A percentile compares a stretch with the other conserved stretches of the same genome.
Conservation (phyloP, 2,113 vertebrate genomes). For the Solea solea region DNA sequence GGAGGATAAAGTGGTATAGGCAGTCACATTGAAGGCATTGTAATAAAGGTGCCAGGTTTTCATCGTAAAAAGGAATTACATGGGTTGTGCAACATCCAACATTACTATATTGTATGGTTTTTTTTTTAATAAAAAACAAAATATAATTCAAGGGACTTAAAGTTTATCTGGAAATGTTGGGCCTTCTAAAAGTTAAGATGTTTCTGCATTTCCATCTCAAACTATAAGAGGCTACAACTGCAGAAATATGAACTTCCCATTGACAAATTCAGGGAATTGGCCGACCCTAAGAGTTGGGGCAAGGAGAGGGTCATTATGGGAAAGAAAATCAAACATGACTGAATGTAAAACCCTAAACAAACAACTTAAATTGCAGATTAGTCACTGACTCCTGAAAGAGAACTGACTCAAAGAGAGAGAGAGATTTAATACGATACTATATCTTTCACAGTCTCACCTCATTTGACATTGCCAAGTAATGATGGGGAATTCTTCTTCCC, state of each 20-base stretch:
- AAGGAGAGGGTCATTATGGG: neutral
- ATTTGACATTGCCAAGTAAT: slow-evolving; percentile 55
- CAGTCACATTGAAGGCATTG: too few species aligned
- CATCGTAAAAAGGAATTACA: too few species aligned
- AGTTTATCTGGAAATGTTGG: neutral
- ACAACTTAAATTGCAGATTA: slow-evolving; percentile 16
- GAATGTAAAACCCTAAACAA: neutral
- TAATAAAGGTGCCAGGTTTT: too few species aligned
- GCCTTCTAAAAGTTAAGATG: too few species aligned
- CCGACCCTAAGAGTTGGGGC: too few species aligned
- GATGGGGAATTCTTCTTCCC: slow-evolving; percentile 45
- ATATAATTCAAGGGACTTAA: neutral
- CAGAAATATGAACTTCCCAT: too few species aligned
- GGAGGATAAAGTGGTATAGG: too few species aligned
- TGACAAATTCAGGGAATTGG: too few species aligned
- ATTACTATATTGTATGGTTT: too few species aligned
- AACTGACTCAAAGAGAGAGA: neutral
- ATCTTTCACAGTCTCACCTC: slow-evolving; percentile 16
- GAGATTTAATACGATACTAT: neutral
- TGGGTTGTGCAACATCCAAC: too few species aligned
- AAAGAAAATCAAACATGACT: neutral
- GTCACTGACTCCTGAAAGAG: neutral
- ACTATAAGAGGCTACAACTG: neutral
- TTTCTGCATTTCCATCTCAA: neutral
- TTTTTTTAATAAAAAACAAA: too few species aligned